A percentile compares a stretch with the other conserved stretches of the same genome.
phyloP scores from a whole-genome alignment of 2,113 vertebrate genomes.

The human (Homo sapiens) region DNA sequence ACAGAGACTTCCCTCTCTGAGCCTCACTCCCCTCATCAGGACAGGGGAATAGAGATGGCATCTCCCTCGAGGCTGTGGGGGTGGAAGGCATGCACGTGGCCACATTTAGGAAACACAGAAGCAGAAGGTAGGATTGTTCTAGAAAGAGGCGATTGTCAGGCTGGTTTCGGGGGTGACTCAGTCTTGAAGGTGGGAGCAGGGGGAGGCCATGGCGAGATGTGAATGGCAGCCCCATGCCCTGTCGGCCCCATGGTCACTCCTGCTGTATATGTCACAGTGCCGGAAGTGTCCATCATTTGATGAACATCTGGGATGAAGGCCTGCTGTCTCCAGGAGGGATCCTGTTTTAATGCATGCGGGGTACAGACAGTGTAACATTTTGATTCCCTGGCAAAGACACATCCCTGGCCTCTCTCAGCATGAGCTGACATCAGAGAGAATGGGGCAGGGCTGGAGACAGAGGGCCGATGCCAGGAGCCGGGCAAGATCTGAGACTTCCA shows the following conservation, averaged over 20 bases:
- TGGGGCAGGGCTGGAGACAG: background rate
- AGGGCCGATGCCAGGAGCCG: background rate
- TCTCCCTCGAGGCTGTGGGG: background rate
- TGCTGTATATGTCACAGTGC: background rate
- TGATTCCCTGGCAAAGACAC: background rate
- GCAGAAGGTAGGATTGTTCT: background rate
- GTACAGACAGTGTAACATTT: background rate
- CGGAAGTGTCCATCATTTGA: background rate
- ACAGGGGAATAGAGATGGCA: no score
- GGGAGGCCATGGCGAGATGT: background rate
- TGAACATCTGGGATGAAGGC: background rate
- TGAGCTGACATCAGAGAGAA: background rate
- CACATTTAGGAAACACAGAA: background rate
- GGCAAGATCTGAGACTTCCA: background rate
- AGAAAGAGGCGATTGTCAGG: background rate
- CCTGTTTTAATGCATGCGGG: background rate
- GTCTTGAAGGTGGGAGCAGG: background rate
- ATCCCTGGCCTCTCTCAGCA: background rate
- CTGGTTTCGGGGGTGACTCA: background rate
- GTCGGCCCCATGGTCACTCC: background rate
- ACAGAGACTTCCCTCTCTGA: background rate
- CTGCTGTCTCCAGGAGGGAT: background rate
- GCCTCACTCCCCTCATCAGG: background rate
- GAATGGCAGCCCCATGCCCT: background rate
- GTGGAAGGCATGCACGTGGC: accelerated